These are phyloP conservation scores for Garra rufa DNA, from an alignment of 2,113 vertebrate genomes.

Conservation along the genomic window DNA sequence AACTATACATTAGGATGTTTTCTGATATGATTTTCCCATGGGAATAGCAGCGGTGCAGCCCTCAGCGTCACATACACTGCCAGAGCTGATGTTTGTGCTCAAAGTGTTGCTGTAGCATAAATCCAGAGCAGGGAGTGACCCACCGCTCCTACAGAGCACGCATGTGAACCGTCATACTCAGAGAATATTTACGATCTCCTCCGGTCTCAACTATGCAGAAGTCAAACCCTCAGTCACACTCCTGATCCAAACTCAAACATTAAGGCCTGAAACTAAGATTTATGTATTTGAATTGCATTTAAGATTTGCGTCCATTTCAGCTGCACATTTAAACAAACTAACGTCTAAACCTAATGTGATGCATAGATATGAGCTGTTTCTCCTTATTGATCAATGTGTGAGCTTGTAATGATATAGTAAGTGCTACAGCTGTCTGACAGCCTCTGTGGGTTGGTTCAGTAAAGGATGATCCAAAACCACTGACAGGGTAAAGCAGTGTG, in stretches of 20 bases:
- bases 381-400: not conserved
- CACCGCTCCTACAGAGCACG: not conserved
- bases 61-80: not conserved
- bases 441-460: not conserved
- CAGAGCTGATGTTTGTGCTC: not conserved
- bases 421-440: not conserved
- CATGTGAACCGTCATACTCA: not conserved
- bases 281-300: not conserved
- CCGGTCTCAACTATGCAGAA: not conserved
- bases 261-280: not conserved
- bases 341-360: not conserved
- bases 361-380: not conserved
- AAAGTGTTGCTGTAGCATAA: not conserved
- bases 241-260: not conserved
- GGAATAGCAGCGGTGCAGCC: constrained; percentile 1
- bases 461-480: not conserved
- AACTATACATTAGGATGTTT: not conserved
- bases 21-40: constrained; percentile 27
- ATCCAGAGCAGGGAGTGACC: not conserved
- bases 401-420: not conserved
- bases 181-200: constrained; percentile 2
- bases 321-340: not conserved
- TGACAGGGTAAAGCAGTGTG: not conserved
- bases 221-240: not conserved
- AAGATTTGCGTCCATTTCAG: not conserved